Base-by-base conservation (phyloP, 1,140 invertebrate genomes). In the Drosophila pectinifera region DNA sequence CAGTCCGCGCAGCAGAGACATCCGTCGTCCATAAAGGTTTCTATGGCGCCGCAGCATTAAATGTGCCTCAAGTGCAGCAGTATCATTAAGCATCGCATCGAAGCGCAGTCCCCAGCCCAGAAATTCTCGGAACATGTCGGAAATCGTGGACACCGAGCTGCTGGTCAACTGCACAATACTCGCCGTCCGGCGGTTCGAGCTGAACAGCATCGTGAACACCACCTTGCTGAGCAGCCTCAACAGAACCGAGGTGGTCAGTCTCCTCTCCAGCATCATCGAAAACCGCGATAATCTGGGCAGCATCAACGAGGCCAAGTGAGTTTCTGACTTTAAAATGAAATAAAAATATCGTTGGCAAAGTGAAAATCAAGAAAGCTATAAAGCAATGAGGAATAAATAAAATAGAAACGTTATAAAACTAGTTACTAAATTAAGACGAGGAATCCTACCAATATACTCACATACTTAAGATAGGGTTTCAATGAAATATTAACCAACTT, bases 101-200 rank as follows among this genome's bases (percentile, higher is more conserved):
- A 6, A 20, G 38, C 38, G 38, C 38, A 39, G 13, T 28, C 20
- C 5, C 11, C 22, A 14, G 28, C 20, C 31, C 24, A 4, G 22
- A 46, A 24, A 48, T 34, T 18, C 5, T 5, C 16, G 41, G 16
- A 89, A 73, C 55, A 92, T 92, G 91, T 82, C 85, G 56, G 91
- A 92, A 72, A 82, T 86, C 58, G 89, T 92, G 49, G 91, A 92
- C 74, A 92, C 89, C 8, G 91, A 92, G 54, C 61, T 92, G 43
- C 46, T 92, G 64, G 91, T 92, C 36, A 92, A 92, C 67, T 92
- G 91, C 80, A 92, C 91, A 55, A 88, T 92, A 24, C 78, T 92
- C 2, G 91, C 91, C 18, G 89, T 92, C 14, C 80, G 80, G 11
- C 91, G 91, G 36, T 92, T 92, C 51, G 79, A 91, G 45, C 56